A percentile compares a stretch with the other conserved stretches of the same genome.
Conservation (phyloP, 2,888 invertebrate species). For the Machimus atricapillus region DNA sequence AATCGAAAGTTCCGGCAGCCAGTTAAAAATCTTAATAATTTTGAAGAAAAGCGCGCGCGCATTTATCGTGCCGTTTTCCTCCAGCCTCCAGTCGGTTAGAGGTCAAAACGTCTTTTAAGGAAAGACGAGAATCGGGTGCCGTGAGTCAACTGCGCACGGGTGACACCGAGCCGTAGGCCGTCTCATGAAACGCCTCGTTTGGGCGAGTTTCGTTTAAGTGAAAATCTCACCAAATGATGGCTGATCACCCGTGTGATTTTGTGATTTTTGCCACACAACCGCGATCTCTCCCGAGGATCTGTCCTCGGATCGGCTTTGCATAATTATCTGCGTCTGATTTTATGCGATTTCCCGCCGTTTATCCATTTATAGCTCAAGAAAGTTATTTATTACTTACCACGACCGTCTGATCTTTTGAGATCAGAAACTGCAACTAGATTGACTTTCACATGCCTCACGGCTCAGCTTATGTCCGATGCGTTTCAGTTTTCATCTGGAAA, state of each 20-base stretch:
- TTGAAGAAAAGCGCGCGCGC: neutral
- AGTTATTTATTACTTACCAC: neutral
- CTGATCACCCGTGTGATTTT: neutral
- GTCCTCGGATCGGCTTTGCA: neutral
- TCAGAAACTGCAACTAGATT: neutral
- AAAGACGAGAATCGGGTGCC: neutral
- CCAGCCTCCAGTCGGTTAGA: neutral
- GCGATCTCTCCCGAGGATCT: neutral
- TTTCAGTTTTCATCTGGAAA: neutral
- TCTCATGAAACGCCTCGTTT: neutral
- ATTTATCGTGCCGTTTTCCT: neutral
- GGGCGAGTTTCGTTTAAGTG: neutral
- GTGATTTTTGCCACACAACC: neutral
- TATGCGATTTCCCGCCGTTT: neutral
- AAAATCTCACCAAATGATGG: neutral
- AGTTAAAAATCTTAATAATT: neutral
- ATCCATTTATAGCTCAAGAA: neutral
- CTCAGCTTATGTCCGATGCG: neutral
- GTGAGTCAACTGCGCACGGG: neutral
- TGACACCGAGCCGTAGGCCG: neutral
- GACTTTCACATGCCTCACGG: neutral
- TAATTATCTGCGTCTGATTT: neutral
- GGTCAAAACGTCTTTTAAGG: neutral
- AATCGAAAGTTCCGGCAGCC: neutral
- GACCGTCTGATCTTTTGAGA: neutral